Evolutionary conservation across 2,888 invertebrate species (phyloP), one percentile per base, ranked within the genome.

Genomic region (Xestia ashworthii): DNA sequence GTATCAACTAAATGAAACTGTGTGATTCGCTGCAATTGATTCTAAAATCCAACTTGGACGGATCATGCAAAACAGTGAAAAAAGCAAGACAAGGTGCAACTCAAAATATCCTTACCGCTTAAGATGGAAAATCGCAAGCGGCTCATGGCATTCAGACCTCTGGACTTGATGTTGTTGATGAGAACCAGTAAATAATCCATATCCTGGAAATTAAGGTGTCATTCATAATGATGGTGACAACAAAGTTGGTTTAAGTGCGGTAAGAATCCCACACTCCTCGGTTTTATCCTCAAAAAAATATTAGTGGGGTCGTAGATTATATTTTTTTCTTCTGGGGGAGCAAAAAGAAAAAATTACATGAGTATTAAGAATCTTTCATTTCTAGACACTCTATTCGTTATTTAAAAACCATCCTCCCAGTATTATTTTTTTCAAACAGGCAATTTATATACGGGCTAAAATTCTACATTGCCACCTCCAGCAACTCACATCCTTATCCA

Each of bases 71-170:
- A 44, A 44, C 44, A 53, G 53, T 53, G n/a, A 53, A n/a, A 9
- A 53, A 11, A 58, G 14, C 11, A 44, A 41, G 32, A 44, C 22
- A 22, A 55, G 12, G n/a, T 11, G 22, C 46, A 67, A 67, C 1
- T 22, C 22, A 53, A 65, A 69, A 53, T 55, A 71, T 48, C 82
- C 92, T 97, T 97, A 90, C 98, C 99, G 76, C 98, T 98, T 68
- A 98, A 97, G 0, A 99, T 98, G 5, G 98, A 99, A 92, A 98
- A 99, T 92, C 99, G 99, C 91, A 99, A 97, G 5, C 99, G 98
- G 5, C 99, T 98, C 96, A 98, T 98, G 6, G 98, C 98, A 93
- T 99, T 99, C 3, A 99, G 98, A 90, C 99, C 98, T 0, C 99
- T 99, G 91, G 98, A 97, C 44, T 11, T 9, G 9, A 44, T 1